phyloP scores from a whole-genome alignment of 92 coral and sea anemone species.

The Meandrina meandrites region DNA sequence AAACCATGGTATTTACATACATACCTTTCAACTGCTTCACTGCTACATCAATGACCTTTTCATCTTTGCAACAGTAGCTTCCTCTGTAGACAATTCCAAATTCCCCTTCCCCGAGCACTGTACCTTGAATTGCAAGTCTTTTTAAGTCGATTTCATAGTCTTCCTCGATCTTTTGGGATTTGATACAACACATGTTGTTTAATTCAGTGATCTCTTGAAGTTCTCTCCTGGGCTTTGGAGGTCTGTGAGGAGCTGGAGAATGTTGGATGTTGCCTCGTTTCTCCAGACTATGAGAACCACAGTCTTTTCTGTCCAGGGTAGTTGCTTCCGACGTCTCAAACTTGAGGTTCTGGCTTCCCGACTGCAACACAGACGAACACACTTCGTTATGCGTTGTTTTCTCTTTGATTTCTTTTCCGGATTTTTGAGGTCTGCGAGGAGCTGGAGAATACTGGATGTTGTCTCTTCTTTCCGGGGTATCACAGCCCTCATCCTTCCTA shows the following conservation, averaged over 20 bases:
- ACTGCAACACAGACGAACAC: too few relatives aligned
- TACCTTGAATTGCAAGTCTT: not conserved
- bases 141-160: not conserved
- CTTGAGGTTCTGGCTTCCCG: too few relatives aligned
- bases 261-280: too few relatives aligned
- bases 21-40: conserved; percentile 34
- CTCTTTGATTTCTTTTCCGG: not conserved
- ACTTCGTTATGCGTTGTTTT: not conserved
- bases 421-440: conserved; percentile 13
- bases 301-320: too few relatives aligned
- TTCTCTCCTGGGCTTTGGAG: not conserved
- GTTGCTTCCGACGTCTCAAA: too few relatives aligned
- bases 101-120: conserved; percentile 23
- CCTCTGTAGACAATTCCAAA: conserved; percentile 26
- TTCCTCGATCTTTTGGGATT: not conserved
- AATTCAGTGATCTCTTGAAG: not conserved
- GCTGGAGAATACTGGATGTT: not conserved
- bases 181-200: too few relatives aligned
- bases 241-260: not conserved
- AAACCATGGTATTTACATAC: not conserved
- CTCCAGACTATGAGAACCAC: too few relatives aligned
- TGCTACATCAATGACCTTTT: conserved; percentile 5
- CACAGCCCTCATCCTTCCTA: too few relatives aligned
- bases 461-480: not conserved
- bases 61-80: not conserved